phyloP scores from a whole-genome alignment of 2,888 invertebrate species.

The Macaria notata region DNA sequence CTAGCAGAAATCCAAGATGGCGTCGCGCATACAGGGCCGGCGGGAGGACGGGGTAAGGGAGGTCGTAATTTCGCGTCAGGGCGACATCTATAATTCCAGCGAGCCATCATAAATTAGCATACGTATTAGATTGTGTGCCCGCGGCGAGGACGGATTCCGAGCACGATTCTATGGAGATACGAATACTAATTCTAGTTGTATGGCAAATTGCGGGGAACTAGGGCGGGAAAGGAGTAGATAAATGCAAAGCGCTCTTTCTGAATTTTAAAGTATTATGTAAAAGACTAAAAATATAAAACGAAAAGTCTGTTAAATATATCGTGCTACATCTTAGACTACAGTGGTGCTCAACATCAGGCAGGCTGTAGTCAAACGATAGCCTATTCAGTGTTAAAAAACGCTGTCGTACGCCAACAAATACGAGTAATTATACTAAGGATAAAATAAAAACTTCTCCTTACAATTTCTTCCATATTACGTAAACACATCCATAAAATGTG shows the following conservation, averaged over 20 bases:
- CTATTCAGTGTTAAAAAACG: too few relatives aligned
- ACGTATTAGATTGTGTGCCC: slow-evolving; percentile 72
- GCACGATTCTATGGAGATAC: slow-evolving; percentile 52
- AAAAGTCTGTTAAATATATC: too few relatives aligned
- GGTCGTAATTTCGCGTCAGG: slow-evolving; percentile 65
- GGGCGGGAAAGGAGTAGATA: neutral
- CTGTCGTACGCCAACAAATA: too few relatives aligned
- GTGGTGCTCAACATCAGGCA: too few relatives aligned
- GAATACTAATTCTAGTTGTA: slow-evolving; percentile 47
- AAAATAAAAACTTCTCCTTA: neutral
- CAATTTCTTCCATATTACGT: too few relatives aligned
- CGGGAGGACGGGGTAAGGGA: slow-evolving; percentile 40
- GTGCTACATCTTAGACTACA: too few relatives aligned
- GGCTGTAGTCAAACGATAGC: too few relatives aligned
- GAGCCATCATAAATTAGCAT: slow-evolving; percentile 79
- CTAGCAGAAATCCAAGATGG: slow-evolving; percentile 65
- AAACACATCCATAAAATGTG: slow-evolving; percentile 17
- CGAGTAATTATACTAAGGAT: neutral
- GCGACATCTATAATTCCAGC: slow-evolving; percentile 78
- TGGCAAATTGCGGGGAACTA: slow-evolving; percentile 38
- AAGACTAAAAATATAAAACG: too few relatives aligned
- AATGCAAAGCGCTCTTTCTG: too few relatives aligned
- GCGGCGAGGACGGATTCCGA: slow-evolving; percentile 59
- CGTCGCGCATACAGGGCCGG: slow-evolving; percentile 40
- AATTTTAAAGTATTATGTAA: too few relatives aligned